Percentiles rank a stretch among this genome's conserved stretches.
phyloP scores from a whole-genome alignment of 2,113 vertebrate genomes.

The Salminus brasiliensis region DNA sequence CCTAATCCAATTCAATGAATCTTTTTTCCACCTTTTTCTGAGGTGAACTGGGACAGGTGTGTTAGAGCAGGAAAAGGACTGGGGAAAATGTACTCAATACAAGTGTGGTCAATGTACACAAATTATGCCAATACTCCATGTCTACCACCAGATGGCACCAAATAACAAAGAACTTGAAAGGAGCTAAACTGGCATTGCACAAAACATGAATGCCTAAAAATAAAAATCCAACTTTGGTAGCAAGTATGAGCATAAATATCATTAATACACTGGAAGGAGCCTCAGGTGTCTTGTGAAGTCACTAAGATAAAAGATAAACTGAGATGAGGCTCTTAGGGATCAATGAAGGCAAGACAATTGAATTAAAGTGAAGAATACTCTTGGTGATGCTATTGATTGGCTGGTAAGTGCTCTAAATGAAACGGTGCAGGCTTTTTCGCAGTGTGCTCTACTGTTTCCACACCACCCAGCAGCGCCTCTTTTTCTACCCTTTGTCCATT shows the following conservation, averaged over 20 bases:
- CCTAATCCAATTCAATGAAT: no score
- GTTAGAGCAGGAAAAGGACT: no score
- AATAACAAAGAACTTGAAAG: constrained; percentile 4
- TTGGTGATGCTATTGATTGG: constrained; percentile 69
- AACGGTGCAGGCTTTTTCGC: constrained; percentile 65
- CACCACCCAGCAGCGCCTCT: background rate
- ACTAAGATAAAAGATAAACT: constrained; percentile 5
- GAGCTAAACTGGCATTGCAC: background rate
- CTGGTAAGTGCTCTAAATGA: constrained; percentile 67
- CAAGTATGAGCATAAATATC: background rate
- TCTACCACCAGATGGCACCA: constrained; percentile 65
- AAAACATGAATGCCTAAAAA: background rate
- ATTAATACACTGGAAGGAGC: constrained; percentile 1
- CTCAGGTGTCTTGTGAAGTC: background rate
- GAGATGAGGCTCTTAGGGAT: constrained; percentile 1
- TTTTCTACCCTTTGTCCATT: constrained; percentile 10
- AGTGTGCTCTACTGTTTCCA: constrained; percentile 54
- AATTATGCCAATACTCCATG: background rate
- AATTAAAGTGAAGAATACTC: constrained; percentile 55
- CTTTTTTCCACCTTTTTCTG: no score
- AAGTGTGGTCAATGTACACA: background rate
- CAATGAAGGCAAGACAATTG: constrained; percentile 38
- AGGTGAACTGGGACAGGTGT: no score
- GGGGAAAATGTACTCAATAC: no score
- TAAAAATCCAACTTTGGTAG: background rate